Evolutionary conservation across 2,797 vertebrate species (phyloP).

Genomic region (Poeciliopsis turneri): DNA sequence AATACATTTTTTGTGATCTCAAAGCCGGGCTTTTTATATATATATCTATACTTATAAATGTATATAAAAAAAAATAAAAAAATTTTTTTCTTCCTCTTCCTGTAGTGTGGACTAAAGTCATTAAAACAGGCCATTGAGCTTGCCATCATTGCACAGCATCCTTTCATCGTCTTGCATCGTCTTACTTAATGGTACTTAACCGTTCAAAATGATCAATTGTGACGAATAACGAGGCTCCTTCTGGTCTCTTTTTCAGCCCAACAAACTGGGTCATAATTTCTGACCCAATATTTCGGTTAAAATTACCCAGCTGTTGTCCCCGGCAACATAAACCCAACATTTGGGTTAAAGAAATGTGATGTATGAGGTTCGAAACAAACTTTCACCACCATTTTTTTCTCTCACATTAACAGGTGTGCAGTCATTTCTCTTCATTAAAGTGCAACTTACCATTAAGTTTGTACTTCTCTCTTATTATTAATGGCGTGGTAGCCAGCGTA

Average conservation of each 20-base stretch:
- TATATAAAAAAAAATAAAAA: too few species aligned
- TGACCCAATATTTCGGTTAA: background rate
- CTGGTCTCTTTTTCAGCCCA: background rate
- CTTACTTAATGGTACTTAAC: background rate
- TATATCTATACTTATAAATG: too few species aligned
- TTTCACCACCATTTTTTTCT: background rate
- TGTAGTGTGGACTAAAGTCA: background rate
- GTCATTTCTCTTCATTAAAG: background rate
- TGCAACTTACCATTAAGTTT: background rate
- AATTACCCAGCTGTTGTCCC: background rate
- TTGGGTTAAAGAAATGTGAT: background rate
- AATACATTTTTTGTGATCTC: background rate
- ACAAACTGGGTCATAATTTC: background rate
- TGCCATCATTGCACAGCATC: background rate
- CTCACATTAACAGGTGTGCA: background rate
- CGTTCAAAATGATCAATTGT: background rate
- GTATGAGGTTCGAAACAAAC: background rate
- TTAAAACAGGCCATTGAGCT: background rate
- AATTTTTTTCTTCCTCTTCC: background rate
- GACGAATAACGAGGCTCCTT: background rate
- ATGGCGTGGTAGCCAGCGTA: background rate
- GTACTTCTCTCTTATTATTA: background rate
- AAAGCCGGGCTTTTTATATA: background rate
- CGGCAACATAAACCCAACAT: background rate
- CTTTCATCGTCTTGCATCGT: background rate